A percentile compares a stretch with the other conserved stretches of the same genome.
These are phyloP conservation scores for Aplochiton taeniatus DNA, from an alignment of 2,797 vertebrate species.

Conservation along the genomic window DNA sequence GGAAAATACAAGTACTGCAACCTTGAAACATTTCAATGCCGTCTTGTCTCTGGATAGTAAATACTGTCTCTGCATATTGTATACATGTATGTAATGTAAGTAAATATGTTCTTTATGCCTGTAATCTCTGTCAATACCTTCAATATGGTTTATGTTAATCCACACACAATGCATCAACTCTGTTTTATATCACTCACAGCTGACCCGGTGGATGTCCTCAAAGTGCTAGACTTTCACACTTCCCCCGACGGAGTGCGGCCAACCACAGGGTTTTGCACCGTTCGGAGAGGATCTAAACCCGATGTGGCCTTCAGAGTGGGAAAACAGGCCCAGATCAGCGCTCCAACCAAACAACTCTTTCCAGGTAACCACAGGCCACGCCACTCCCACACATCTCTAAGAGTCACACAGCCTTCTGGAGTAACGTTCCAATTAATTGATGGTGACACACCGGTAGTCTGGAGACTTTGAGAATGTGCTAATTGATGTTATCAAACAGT, in stretches of 20 bases:
- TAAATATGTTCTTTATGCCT: too few relatives aligned
- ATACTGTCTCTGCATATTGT: too few relatives aligned
- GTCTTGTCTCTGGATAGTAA: too few relatives aligned
- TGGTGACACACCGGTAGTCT: slow-evolving; percentile 29
- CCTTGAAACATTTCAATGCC: too few relatives aligned
- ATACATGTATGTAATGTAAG: too few relatives aligned
- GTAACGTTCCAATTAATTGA: too few relatives aligned
- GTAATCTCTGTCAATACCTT: not conserved
- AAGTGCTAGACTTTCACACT: slow-evolving; percentile 92
- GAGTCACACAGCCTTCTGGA: too few relatives aligned
- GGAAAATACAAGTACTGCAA: too few relatives aligned
- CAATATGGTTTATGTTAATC: not conserved
- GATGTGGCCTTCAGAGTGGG: slow-evolving; percentile 90
- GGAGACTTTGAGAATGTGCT: too few relatives aligned
- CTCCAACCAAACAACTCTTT: slow-evolving; percentile 92
- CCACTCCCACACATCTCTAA: not conserved
- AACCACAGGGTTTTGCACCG: slow-evolving; percentile 90
- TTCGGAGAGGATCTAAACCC: slow-evolving; percentile 88
- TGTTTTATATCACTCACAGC: slow-evolving; percentile 68
- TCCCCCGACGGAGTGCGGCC: slow-evolving; percentile 91
- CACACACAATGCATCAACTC: not conserved
- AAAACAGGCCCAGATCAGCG: slow-evolving; percentile 90
- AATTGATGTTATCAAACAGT: too few relatives aligned
- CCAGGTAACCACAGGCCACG: slow-evolving; percentile 78
- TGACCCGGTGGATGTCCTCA: slow-evolving; percentile 91